phyloP scores from a whole-genome alignment of 2,113 vertebrate genomes.

The Amazona vittata region DNA sequence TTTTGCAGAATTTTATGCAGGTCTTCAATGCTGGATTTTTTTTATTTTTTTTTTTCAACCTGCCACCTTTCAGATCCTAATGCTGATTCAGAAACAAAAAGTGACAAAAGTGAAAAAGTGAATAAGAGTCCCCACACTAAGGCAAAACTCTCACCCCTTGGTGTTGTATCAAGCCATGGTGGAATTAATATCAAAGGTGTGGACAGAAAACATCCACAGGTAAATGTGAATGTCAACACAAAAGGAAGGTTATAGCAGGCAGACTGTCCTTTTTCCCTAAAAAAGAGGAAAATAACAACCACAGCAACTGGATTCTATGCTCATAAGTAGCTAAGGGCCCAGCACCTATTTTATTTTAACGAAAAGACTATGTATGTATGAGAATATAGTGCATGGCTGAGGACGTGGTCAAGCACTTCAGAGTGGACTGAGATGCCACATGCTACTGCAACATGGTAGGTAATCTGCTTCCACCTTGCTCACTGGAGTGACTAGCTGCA shows the following conservation, averaged over 20 bases:
- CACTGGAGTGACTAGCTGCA: neutral
- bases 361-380: fast-evolving
- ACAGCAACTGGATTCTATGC: neutral
- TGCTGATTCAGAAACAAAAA: neutral
- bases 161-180: neutral
- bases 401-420: neutral
- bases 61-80: neutral
- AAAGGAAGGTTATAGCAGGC: neutral
- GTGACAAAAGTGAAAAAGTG: neutral
- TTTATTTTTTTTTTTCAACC: fast-evolving
- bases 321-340: neutral
- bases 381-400: neutral
- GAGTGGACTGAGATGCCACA: neutral
- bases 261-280: neutral
- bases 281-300: neutral
- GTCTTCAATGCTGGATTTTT: neutral
- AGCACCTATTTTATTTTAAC: neutral
- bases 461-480: neutral
- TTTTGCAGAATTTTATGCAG: neutral
- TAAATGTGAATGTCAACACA: neutral
- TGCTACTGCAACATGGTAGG: neutral
- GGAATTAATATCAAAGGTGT: neutral
- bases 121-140: neutral
- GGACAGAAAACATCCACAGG: neutral
- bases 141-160: neutral